Conservation (phyloP, 2,113 vertebrate species). For the Cyanoderma ruficeps region DNA sequence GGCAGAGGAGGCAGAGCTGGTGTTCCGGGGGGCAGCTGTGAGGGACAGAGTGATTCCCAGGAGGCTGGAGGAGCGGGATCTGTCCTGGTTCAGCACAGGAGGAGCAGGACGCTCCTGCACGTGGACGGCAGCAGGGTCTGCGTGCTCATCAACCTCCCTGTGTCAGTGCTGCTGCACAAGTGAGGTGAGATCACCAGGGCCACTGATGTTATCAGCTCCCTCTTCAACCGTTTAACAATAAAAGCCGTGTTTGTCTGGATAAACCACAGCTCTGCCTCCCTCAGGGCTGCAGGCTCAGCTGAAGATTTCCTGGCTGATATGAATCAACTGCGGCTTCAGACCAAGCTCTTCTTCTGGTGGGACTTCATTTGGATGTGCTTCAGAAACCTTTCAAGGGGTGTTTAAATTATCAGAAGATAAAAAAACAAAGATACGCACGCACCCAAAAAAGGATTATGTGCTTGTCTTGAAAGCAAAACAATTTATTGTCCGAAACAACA, state of each 20-base stretch:
- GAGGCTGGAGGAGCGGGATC: neutral
- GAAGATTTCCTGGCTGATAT: neutral
- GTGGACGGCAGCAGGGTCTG: neutral
- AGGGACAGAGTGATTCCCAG: neutral
- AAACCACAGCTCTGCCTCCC: neutral
- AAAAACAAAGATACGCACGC: neutral
- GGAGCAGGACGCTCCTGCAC: neutral
- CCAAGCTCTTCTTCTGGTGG: neutral
- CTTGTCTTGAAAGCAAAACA: neutral
- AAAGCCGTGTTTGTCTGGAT: rapidly evolving
- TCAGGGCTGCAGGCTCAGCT: neutral
- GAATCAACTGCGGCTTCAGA: neutral
- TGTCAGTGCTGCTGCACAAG: neutral
- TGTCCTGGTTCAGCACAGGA: neutral
- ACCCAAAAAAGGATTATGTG: neutral
- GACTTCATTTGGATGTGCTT: neutral
- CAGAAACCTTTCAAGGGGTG: neutral
- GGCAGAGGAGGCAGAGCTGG: neutral
- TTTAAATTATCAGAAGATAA: neutral
- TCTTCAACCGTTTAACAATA: neutral
- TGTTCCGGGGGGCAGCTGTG: neutral
- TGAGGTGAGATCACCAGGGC: neutral
- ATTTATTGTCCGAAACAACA: neutral
- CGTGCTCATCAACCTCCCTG: rapidly evolving
- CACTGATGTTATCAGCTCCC: neutral